phyloP scores from a whole-genome alignment of 2,113 vertebrate genomes.

The Pantherophis guttatus region DNA sequence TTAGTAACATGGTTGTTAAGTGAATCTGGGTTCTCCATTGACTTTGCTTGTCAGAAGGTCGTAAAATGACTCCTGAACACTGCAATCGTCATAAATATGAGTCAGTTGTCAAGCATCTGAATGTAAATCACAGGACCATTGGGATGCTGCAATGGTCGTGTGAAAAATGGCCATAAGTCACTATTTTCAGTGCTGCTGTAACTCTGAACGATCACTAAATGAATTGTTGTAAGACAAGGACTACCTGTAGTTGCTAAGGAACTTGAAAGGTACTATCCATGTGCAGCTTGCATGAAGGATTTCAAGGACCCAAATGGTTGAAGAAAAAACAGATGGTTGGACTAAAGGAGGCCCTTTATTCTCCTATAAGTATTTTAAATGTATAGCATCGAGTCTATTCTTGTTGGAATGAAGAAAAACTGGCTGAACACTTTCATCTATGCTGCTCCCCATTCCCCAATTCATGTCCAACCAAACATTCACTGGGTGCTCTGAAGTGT shows the following conservation, averaged over 20 bases:
- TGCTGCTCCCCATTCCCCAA: background rate
- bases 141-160: too few species aligned
- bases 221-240: too few species aligned
- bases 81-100: too few species aligned
- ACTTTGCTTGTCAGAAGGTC: too few species aligned
- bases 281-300: background rate
- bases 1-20: too few species aligned
- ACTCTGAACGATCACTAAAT: too few species aligned
- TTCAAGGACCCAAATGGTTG: background rate
- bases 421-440: background rate
- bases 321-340: background rate
- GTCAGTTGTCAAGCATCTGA: too few species aligned
- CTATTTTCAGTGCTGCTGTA: too few species aligned
- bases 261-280: background rate
- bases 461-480: background rate
- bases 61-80: too few species aligned
- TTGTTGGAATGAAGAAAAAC: background rate
- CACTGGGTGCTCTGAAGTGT: background rate
- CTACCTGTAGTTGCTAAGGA: background rate
- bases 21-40: too few species aligned
- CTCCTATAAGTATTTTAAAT: background rate
- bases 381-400: background rate
- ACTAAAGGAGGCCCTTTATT: background rate
- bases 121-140: too few species aligned
- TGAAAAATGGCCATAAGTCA: too few species aligned